These are phyloP conservation scores for Hemaris fuciformis DNA, from an alignment of 2,888 invertebrate genomes.

Conservation along the genomic window DNA sequence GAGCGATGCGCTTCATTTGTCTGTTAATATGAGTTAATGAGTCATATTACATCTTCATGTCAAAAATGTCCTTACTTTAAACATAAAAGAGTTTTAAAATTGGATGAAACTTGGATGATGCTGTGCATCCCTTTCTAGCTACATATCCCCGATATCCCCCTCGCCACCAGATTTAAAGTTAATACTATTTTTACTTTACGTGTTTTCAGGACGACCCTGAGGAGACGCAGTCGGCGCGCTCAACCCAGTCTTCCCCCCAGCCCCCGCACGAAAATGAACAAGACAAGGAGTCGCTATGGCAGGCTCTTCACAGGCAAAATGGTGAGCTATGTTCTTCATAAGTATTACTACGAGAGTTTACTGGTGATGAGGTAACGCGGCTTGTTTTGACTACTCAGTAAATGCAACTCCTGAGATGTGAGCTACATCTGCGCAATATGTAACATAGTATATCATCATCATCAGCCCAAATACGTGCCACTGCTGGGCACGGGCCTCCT, in stretches of 20 bases:
- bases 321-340: conserved; percentile 48
- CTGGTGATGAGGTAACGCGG: background rate
- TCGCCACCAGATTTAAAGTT: too few relatives aligned
- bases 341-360: background rate
- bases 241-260: conserved; percentile 72
- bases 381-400: background rate
- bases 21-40: background rate
- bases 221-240: conserved; percentile 74
- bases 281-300: conserved; percentile 81
- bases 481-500: too few relatives aligned
- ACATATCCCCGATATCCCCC: too few relatives aligned
- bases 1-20: conserved; percentile 14
- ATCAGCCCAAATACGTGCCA: too few relatives aligned
- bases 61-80: too few relatives aligned
- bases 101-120: too few relatives aligned
- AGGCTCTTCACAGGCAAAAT: conserved; percentile 78
- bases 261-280: conserved; percentile 65
- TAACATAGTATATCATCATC: background rate
- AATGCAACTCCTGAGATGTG: background rate
- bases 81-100: too few relatives aligned
- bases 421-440: background rate
- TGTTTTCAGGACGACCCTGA: conserved; percentile 71
- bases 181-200: conserved; percentile 9
- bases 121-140: too few relatives aligned
- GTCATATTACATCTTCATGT: conserved; percentile 5